These are phyloP conservation scores for Icerya purchasi DNA, from an alignment of 2,888 invertebrate genomes.

Conservation along the genomic window DNA sequence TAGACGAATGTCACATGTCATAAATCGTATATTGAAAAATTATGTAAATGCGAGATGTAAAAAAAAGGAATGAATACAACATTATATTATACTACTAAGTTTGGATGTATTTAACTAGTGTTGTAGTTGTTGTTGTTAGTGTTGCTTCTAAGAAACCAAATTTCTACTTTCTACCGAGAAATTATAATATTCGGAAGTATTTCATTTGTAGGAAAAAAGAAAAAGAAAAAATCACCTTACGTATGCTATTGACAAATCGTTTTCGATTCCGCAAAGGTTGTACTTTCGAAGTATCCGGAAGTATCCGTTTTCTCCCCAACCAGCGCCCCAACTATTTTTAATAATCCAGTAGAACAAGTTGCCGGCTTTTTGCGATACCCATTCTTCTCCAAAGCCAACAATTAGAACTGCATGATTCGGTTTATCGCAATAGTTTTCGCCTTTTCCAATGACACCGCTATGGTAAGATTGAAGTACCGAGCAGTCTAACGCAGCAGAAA, in stretches of 20 bases:
- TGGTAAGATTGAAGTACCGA: slow-evolving; percentile 95
- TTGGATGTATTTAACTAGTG: too few relatives aligned
- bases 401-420: slow-evolving; percentile 48
- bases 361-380: slow-evolving; percentile 37
- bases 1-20: too few relatives aligned
- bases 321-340: slow-evolving; percentile 83
- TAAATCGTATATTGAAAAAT: too few relatives aligned
- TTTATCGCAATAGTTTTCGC: slow-evolving; percentile 55
- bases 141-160: too few relatives aligned
- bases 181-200: too few relatives aligned
- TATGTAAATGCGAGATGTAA: too few relatives aligned
- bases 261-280: slow-evolving; percentile 82
- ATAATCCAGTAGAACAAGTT: slow-evolving; percentile 85
- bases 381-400: not conserved
- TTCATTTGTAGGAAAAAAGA: too few relatives aligned
- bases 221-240: too few relatives aligned
- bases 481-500: slow-evolving; percentile 89
- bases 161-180: too few relatives aligned
- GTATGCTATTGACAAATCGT: slow-evolving; percentile 71
- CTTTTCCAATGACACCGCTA: slow-evolving; percentile 82
- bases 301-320: slow-evolving; percentile 80
- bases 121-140: too few relatives aligned
- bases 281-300: slow-evolving; percentile 84
- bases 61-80: too few relatives aligned
- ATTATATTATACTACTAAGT: too few relatives aligned